phyloP scores from a whole-genome alignment of 2,113 vertebrate genomes.

The Ictalurus punctatus region DNA sequence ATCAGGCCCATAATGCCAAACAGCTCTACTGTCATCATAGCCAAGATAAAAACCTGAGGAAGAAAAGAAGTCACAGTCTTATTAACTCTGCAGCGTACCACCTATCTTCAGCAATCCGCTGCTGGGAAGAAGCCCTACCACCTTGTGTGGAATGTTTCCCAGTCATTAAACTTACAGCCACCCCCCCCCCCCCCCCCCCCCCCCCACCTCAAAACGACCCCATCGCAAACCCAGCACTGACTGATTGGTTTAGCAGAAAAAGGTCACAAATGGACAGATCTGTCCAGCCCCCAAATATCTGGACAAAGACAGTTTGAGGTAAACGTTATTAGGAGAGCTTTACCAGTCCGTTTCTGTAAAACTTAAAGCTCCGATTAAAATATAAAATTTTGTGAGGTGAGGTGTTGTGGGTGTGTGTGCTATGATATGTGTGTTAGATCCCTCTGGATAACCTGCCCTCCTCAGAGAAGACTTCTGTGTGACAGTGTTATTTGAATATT shows the following conservation, averaged over 20 bases:
- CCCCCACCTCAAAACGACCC: constrained; percentile 33
- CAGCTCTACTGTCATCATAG: constrained; percentile 95
- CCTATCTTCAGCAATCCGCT: constrained; percentile 44
- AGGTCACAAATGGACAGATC: constrained; percentile 76
- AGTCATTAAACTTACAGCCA: constrained; percentile 64
- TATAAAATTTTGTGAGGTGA: constrained; percentile 62
- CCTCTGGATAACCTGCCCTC: constrained; percentile 55
- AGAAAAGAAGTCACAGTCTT: background rate
- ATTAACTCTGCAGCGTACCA: background rate
- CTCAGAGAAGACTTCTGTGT: constrained; percentile 58
- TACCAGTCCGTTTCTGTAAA: constrained; percentile 61
- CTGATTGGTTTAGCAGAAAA: constrained; percentile 77
- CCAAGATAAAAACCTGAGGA: constrained; percentile 88
- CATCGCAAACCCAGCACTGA: constrained; percentile 58
- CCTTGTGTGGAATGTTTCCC: constrained; percentile 72
- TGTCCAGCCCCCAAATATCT: constrained; percentile 64
- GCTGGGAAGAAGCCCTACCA: constrained; percentile 58
- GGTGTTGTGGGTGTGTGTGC: constrained; percentile 13
- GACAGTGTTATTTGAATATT: constrained; percentile 71
- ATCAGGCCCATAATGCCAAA: constrained; percentile 99
- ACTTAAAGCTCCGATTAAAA: constrained; percentile 70
- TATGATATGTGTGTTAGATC: constrained; percentile 54
- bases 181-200: constrained; percentile 24
- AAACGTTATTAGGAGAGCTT: constrained; percentile 72
- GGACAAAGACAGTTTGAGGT: constrained; percentile 70